phyloP scores from a whole-genome alignment of 2,113 vertebrate genomes.

The Gymnobelideus leadbeateri region DNA sequence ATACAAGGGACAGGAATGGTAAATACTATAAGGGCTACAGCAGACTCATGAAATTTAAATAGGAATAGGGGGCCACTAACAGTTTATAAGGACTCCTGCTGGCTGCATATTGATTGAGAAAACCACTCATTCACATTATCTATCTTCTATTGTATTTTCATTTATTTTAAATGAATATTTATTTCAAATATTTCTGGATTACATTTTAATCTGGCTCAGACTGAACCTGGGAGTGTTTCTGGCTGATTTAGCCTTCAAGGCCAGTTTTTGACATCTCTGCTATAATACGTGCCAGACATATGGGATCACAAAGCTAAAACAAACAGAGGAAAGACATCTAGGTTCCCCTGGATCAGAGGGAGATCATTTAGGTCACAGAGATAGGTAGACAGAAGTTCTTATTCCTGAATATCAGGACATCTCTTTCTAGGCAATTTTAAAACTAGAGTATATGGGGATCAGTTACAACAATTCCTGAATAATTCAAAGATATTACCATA shows the following conservation, averaged over 20 bases:
- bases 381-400: background rate
- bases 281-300: background rate
- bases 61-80: background rate
- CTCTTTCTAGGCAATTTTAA: background rate
- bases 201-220: background rate
- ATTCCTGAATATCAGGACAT: background rate
- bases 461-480: constrained; percentile 1
- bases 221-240: background rate
- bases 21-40: background rate
- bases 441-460: background rate
- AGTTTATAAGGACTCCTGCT: background rate
- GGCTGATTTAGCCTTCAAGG: background rate
- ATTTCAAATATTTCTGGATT: background rate
- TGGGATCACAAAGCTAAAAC: background rate
- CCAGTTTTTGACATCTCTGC: background rate
- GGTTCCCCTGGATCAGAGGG: background rate
- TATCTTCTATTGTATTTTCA: background rate
- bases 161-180: background rate
- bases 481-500: background rate
- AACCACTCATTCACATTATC: background rate
- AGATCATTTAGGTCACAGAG: background rate
- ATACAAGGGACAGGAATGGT: background rate
- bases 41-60: background rate
- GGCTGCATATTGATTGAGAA: background rate
- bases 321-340: background rate